phyloP scores from a whole-genome alignment of 2,888 invertebrate genomes.

The Cheilosia soror region DNA sequence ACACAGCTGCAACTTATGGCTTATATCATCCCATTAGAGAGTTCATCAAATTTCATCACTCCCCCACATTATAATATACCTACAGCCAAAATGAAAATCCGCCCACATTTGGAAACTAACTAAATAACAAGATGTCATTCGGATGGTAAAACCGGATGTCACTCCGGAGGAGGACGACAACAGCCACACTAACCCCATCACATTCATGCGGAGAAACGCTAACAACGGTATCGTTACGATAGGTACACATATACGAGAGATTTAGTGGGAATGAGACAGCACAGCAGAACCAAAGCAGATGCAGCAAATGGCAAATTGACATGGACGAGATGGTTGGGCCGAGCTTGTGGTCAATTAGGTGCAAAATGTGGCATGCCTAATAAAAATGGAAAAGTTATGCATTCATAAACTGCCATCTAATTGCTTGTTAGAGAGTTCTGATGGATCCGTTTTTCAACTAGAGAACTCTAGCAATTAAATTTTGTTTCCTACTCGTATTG shows the following conservation, averaged over 20 bases:
- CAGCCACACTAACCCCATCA: slow-evolving; percentile 54
- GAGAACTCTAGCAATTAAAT: slow-evolving; percentile 73
- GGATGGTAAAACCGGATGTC: slow-evolving; percentile 73
- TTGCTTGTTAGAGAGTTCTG: slow-evolving; percentile 78
- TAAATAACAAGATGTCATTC: slow-evolving; percentile 75
- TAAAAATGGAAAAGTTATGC: slow-evolving; percentile 77
- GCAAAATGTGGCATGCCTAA: slow-evolving; percentile 78
- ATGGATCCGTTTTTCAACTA: slow-evolving; percentile 76
- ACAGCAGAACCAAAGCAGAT: slow-evolving; percentile 58
- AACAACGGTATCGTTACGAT: slow-evolving; percentile 57
- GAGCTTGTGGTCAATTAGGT: slow-evolving; percentile 78
- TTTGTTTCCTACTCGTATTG: slow-evolving; percentile 36
- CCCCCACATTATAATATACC: neutral
- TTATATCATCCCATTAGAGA: slow-evolving; percentile 63
- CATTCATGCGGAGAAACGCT: slow-evolving; percentile 50
- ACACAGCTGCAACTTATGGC: slow-evolving; percentile 61
- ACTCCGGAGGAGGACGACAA: slow-evolving; percentile 52
- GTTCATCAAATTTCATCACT: slow-evolving; percentile 57
- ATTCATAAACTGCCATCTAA: slow-evolving; percentile 78
- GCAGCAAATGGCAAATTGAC: slow-evolving; percentile 75
- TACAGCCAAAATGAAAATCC: slow-evolving; percentile 41
- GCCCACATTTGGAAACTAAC: slow-evolving; percentile 71
- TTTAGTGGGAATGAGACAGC: slow-evolving; percentile 29
- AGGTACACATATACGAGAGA: slow-evolving; percentile 28
- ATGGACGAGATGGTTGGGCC: slow-evolving; percentile 71